Conservation (phyloP, 2,113 vertebrate genomes). For the Zonotrichia leucophrys region DNA sequence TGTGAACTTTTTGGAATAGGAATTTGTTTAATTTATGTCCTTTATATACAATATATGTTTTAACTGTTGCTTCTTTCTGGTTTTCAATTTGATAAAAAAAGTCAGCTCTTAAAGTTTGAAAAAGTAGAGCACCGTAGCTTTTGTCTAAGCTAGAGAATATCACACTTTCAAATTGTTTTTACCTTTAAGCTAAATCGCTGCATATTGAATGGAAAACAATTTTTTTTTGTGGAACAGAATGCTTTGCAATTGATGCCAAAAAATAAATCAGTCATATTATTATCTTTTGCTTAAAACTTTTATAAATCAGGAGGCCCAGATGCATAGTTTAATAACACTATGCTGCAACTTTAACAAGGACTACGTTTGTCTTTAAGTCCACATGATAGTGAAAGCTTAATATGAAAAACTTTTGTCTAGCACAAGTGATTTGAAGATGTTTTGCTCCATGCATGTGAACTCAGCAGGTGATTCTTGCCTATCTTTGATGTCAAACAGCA, state of each 20-base stretch:
- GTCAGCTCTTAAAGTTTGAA: slow-evolving; percentile 62
- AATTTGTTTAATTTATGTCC: neutral
- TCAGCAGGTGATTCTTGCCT: slow-evolving; percentile 96
- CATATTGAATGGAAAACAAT: slow-evolving; percentile 61
- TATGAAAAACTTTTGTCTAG: slow-evolving; percentile 97
- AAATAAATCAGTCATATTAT: slow-evolving; percentile 39
- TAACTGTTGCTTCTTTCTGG: slow-evolving; percentile 17
- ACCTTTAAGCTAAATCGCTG: slow-evolving; percentile 66
- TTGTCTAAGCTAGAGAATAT: slow-evolving; percentile 45
- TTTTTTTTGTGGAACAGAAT: slow-evolving; percentile 21
- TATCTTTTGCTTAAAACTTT: slow-evolving; percentile 62
- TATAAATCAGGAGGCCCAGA: slow-evolving; percentile 48
- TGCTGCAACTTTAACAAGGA: slow-evolving; percentile 76
- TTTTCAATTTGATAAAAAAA: slow-evolving; percentile 48
- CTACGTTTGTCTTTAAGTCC: slow-evolving; percentile 79
- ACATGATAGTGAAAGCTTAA: slow-evolving; percentile 82
- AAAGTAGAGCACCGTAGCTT: slow-evolving; percentile 47
- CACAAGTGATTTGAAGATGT: slow-evolving; percentile 99
- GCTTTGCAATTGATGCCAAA: slow-evolving; percentile 50
- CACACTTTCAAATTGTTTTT: slow-evolving; percentile 54
- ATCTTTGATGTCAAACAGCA: slow-evolving; percentile 97
- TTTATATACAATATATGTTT: slow-evolving; percentile 15
- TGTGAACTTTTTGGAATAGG: neutral
- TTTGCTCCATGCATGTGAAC: slow-evolving; percentile 95
- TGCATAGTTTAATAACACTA: slow-evolving; percentile 71